phyloP scores from a whole-genome alignment of 2,888 invertebrate genomes.

The Drosophila atripex region DNA sequence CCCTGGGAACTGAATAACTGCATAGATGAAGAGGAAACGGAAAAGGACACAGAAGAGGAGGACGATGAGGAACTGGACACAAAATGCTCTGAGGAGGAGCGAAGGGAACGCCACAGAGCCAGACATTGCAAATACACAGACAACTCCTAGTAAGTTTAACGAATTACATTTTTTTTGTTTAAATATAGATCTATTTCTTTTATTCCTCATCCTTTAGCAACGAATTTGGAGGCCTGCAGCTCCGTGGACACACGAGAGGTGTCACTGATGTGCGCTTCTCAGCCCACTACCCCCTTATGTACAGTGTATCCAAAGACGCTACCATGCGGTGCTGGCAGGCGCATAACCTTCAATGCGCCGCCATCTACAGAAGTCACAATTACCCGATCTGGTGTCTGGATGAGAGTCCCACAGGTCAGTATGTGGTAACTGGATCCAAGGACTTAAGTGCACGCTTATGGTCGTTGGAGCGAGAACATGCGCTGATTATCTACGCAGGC shows the following conservation, averaged over 20 bases:
- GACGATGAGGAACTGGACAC: slow-evolving; percentile 47
- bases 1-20: slow-evolving; percentile 81
- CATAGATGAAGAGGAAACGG: slow-evolving; percentile 54
- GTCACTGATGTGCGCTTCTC: slow-evolving; percentile 87
- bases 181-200: background rate
- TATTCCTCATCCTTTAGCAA: slow-evolving; percentile 53
- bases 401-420: slow-evolving; percentile 88
- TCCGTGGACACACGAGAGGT: slow-evolving; percentile 91
- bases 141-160: slow-evolving; percentile 80
- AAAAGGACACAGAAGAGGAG: slow-evolving; percentile 65
- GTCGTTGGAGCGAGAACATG: slow-evolving; percentile 91
- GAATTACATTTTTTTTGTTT: background rate
- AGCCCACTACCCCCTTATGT: slow-evolving; percentile 86
- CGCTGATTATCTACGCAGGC: slow-evolving; percentile 93
- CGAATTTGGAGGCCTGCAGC: slow-evolving; percentile 85
- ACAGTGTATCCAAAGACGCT: slow-evolving; percentile 89
- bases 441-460: slow-evolving; percentile 95
- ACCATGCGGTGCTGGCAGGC: slow-evolving; percentile 91
- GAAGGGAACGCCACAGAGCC: slow-evolving; percentile 47
- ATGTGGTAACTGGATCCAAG: slow-evolving; percentile 94
- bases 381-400: slow-evolving; percentile 96
- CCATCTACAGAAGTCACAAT: slow-evolving; percentile 89
- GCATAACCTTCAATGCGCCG: slow-evolving; percentile 87
- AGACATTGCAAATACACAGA: slow-evolving; percentile 68
- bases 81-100: slow-evolving; percentile 46